Base-by-base conservation (phyloP, 2,113 vertebrate species). In the Xiphophorus couchianus region DNA sequence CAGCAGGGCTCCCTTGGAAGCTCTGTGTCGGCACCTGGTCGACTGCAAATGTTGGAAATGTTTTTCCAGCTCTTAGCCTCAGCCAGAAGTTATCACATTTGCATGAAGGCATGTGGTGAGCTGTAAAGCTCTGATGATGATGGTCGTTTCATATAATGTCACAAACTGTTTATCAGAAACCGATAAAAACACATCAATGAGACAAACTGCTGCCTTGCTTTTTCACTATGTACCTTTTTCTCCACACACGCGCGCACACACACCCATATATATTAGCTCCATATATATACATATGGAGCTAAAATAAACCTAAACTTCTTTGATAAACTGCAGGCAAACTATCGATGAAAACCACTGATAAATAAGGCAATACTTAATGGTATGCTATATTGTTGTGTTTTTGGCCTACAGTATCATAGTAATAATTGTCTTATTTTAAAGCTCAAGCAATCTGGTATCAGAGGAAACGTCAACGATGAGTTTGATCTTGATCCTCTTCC, bases 21-120 rank as follows among this genome's bases (percentile, higher is more conserved):
- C 37, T 29, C 25, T 76, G 54, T 74, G 62, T 74, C 48, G 9
- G 19, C 30, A 29, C 60, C 37, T 58, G 37, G 10, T 37, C 17
- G 25, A 37, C 60, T 54, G 42, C 51, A 39, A 71, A 65, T 37
- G 68, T 37, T 58, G 42, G 35, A 58, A 64, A 54, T 64, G 75
- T 71, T 77, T 73, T 14, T 31, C 33, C 39, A 51, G 37, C 25
- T 76, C 58, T 51, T 60, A 63, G 33, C 8, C 17, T 31, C 25
- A 60, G 69, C 33, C 13, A 27, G 37, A 68, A 44, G n/a, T 62
- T 22, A n/a, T 61, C 35, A 61, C 35, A 33, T 68, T 35, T 69
- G 37, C 66, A 25, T 63, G 30, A 28, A 69, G 5, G 4, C 3
- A 1, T 60, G 35, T 11, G 0, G 7, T 29, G 37, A 62, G 66